Evolutionary conservation across 2,113 vertebrate species (phyloP), one percentile per base, ranked within the genome.

Genomic region (Urocynchramus pylzowi): DNA sequence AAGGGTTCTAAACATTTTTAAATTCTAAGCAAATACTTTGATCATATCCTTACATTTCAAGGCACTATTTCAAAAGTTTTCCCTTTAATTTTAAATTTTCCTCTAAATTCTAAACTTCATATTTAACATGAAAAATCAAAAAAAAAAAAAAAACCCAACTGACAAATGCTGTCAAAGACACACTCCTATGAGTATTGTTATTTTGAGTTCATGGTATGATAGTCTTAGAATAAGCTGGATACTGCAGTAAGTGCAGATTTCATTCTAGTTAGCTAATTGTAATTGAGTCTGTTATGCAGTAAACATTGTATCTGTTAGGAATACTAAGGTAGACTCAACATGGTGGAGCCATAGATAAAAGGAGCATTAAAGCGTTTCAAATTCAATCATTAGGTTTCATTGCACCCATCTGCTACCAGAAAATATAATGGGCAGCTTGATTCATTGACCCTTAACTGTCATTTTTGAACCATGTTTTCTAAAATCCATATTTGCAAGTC

Each of bases 301-400:
- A 97, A 97, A 96, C 87, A 87, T 89, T 84, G 78, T 97, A 97
- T 96, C 95, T 96, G 70, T 97, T 97, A 91, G 88, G 81, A 97
- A 89, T 93, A 95, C 93, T 97, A 97, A 96, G 93, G 86, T 97
- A 94, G 60, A 94, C 31, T 96, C 92, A 97, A 94, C 96, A 92
- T 96, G 84, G 90, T 97, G 90, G 45, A 96, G 74, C 95, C 84
- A 88, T 64, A 96, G 94, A 98, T 98, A 97, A 97, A 98, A 97
- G 96, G 81, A 96, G 82, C 95, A 97, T 93, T 95, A 98, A 97
- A 97, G 97, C 93, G 65, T 97, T 97, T 97, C 95, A 97, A 97
- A 98, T 98, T 91, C 92, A 97, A 97, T 98, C 97, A 97, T 96
- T 94, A 94, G 90, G 78, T 98, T 97, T 97, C 97, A 98, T 96